phyloP scores from a whole-genome alignment of 2,888 invertebrate species.

The Euzetes globulus region DNA sequence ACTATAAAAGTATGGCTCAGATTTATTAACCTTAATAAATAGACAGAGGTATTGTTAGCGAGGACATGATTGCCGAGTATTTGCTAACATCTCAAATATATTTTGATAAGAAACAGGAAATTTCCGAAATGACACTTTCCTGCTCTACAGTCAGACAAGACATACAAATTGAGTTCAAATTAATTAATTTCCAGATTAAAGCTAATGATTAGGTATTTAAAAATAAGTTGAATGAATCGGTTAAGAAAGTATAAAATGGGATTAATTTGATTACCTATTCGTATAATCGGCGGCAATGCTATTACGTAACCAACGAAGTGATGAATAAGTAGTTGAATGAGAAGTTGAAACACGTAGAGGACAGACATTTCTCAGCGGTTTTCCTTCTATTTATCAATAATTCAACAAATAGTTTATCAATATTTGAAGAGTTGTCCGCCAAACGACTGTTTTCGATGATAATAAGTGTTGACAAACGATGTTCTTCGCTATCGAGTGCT shows the following conservation, averaged over 20 bases:
- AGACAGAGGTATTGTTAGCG: too few relatives aligned
- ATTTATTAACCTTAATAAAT: too few relatives aligned
- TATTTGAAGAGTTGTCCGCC: neutral
- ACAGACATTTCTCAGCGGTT: neutral
- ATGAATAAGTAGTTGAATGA: conserved; percentile 4
- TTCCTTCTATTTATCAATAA: neutral
- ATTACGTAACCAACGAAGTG: neutral
- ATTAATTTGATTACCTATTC: conserved; percentile 3
- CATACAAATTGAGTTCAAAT: too few relatives aligned
- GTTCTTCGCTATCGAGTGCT: neutral
- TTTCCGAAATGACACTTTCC: too few relatives aligned
- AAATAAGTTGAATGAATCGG: neutral
- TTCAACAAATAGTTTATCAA: neutral
- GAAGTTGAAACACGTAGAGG: neutral
- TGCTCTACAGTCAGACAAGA: too few relatives aligned
- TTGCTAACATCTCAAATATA: too few relatives aligned
- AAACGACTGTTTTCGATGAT: neutral
- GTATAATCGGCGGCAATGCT: conserved; percentile 3
- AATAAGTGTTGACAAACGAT: neutral
- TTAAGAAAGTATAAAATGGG: neutral
- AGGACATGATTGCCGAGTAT: too few relatives aligned
- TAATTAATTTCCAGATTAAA: too few relatives aligned
- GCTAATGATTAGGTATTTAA: too few relatives aligned
- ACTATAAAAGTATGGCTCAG: too few relatives aligned
- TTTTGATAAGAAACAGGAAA: too few relatives aligned